Percentiles rank a stretch among this genome's conserved stretches.
Evolutionary conservation across 2,888 invertebrate genomes (phyloP).

Genomic region (Mythimna lalbum): DNA sequence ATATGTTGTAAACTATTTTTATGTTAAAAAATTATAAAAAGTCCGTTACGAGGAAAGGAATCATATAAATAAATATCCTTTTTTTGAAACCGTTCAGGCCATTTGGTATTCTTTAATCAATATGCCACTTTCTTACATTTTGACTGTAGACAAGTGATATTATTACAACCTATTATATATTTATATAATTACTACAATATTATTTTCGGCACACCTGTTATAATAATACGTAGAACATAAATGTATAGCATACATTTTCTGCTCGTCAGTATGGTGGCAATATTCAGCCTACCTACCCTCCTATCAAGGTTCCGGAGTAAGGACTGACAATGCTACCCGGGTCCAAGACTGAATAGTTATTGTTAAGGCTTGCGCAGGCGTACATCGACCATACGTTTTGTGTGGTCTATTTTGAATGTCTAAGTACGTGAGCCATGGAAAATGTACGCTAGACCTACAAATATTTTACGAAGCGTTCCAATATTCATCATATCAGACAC

Average conservation of each 20-base stretch:
- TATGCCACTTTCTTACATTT: no score
- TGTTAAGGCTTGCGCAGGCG: constrained; percentile 29
- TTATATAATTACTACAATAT: no score
- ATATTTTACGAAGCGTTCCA: background rate
- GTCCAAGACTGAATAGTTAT: constrained; percentile 22
- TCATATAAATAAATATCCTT: no score
- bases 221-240: no score
- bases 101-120: no score
- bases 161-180: no score
- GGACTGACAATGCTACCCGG: constrained; percentile 18
- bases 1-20: no score
- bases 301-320: constrained; percentile 13
- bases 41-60: no score
- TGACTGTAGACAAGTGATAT: no score
- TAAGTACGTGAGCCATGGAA: background rate
- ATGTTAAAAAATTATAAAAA: no score
- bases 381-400: constrained; percentile 7
- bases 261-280: background rate
- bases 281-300: background rate
- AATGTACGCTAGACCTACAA: background rate
- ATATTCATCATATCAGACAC: background rate
- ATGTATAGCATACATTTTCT: background rate
- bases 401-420: constrained; percentile 28
- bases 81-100: no score
- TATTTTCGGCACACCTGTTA: no score